Conservation (phyloP, 2,888 invertebrate genomes). For the Drosophila lacicola region DNA sequence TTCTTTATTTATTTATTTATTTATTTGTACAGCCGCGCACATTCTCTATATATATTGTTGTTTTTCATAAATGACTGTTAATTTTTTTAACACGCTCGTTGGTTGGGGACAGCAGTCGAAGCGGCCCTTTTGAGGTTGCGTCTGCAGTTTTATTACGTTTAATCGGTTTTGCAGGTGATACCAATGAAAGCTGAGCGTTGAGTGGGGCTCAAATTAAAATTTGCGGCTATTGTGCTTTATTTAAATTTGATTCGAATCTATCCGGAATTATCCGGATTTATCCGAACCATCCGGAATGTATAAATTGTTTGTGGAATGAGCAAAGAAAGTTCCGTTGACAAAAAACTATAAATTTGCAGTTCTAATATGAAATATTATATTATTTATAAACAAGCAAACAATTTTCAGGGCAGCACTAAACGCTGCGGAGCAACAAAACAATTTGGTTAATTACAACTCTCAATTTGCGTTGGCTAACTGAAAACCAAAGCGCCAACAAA, state of each 20-base stretch:
- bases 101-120: too few species aligned
- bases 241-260: constrained; percentile 4
- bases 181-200: constrained; percentile 30
- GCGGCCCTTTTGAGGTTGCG: background rate
- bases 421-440: constrained; percentile 46
- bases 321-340: too few species aligned
- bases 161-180: constrained; percentile 44
- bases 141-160: constrained; percentile 44
- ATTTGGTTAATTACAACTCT: constrained; percentile 66
- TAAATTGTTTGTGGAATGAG: too few species aligned
- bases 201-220: constrained; percentile 35
- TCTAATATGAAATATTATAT: background rate
- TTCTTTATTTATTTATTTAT: constrained; percentile 11
- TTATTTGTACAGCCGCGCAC: background rate
- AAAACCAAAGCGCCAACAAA: constrained; percentile 24
- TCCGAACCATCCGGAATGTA: background rate
- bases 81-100: constrained; percentile 56
- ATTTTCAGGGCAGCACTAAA: constrained; percentile 13
- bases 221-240: constrained; percentile 6
- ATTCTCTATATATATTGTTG: background rate
- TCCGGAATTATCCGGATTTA: background rate
- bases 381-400: constrained; percentile 5
- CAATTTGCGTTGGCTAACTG: constrained; percentile 50
- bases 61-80: constrained; percentile 68
- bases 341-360: too few species aligned